Evolutionary conservation across 92 coral and sea anemone species (phyloP).

Genomic region (Desmophyllum pertusum): DNA sequence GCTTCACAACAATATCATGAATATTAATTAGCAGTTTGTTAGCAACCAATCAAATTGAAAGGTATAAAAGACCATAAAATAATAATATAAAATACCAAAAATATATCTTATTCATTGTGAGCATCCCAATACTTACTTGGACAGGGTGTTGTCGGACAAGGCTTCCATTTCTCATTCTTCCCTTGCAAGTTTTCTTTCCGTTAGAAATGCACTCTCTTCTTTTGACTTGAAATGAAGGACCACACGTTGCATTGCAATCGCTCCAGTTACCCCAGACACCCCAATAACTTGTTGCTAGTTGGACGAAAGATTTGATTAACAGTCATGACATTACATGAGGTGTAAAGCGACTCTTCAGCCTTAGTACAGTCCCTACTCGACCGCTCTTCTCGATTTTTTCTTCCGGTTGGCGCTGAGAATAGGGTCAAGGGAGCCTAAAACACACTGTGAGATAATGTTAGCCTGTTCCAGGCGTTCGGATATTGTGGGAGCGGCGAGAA

Average conservation of each 20-base stretch:
- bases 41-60: too few species aligned
- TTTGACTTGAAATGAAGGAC: conserved; percentile 27
- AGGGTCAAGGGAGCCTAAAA: too few species aligned
- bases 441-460: too few species aligned
- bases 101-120: too few species aligned
- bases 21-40: too few species aligned
- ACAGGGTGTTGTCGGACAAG: conserved; percentile 38
- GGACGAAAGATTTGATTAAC: background rate
- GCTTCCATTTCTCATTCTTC: conserved; percentile 11
- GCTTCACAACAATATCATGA: too few species aligned
- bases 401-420: too few species aligned
- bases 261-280: conserved; percentile 62
- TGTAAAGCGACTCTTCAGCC: background rate
- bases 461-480: too few species aligned
- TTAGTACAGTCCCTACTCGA: background rate
- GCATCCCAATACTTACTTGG: conserved; percentile 58
- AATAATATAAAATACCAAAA: too few species aligned
- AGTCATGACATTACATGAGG: background rate
- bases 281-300: conserved; percentile 67
- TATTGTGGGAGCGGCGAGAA: too few species aligned
- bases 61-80: too few species aligned
- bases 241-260: conserved; percentile 64
- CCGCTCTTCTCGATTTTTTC: too few species aligned
- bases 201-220: conserved; percentile 51
- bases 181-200: conserved; percentile 35